A percentile compares a stretch with the other conserved stretches of the same genome.
Conservation (phyloP, 2,888 invertebrate genomes). For the Amitus sp. region DNA sequence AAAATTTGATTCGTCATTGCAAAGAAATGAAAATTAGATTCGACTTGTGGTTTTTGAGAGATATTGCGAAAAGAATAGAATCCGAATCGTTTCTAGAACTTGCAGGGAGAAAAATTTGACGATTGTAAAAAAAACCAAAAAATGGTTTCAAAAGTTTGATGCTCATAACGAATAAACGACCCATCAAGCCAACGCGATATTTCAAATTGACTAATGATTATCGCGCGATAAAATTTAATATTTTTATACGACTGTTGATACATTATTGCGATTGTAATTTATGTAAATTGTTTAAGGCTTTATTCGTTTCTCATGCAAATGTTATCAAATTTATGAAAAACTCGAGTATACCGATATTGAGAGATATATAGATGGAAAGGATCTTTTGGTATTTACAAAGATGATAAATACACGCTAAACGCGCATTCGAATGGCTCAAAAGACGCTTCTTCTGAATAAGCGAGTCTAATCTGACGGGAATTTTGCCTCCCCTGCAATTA, state of each 20-base stretch:
- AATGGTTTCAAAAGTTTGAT: not conserved
- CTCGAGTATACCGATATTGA: not conserved
- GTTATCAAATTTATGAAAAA: conserved; percentile 5
- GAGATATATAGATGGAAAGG: not conserved
- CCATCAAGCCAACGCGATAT: not conserved
- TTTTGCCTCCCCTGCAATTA: conserved; percentile 6
- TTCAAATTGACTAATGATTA: not conserved
- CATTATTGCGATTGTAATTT: not conserved
- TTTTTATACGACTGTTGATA: conserved; percentile 2
- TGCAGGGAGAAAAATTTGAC: not conserved
- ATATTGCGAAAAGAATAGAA: too few relatives aligned
- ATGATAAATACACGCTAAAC: conserved; percentile 4
- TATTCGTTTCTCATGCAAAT: conserved; percentile 2
- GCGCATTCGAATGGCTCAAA: not conserved
- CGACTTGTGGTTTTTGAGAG: too few relatives aligned
- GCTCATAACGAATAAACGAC: not conserved
- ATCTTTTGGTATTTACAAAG: conserved; percentile 5
- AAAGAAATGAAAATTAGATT: too few relatives aligned
- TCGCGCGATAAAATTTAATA: not conserved
- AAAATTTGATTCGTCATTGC: too few relatives aligned
- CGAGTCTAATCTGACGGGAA: conserved; percentile 9
- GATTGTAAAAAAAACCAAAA: not conserved
- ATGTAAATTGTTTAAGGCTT: not conserved
- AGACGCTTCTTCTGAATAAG: conserved; percentile 8
- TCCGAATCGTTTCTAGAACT: too few relatives aligned